Evolutionary conservation across 2,797 vertebrate species (phyloP).

Genomic region (Dicrostonyx torquatus): DNA sequence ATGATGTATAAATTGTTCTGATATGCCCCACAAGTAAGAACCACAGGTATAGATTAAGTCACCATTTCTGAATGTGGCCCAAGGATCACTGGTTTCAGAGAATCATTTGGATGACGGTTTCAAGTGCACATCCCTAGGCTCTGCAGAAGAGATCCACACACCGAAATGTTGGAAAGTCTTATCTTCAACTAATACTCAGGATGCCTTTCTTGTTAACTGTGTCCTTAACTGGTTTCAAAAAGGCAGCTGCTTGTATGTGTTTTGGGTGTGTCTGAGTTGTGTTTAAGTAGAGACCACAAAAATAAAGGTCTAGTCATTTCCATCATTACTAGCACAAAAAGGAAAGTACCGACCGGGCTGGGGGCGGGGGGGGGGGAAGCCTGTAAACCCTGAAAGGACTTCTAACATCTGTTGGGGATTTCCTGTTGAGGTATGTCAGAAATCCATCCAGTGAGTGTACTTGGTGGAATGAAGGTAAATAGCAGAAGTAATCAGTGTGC

Average conservation of each 20-base stretch:
- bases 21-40: not conserved
- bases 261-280: not conserved
- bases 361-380: not conserved
- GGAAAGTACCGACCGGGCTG: not conserved
- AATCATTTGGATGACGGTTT: not conserved
- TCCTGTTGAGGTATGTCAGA: not conserved
- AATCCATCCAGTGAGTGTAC: not conserved
- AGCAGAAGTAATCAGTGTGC: not conserved
- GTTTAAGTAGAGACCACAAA: not conserved
- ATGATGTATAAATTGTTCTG: conserved; percentile 22
- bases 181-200: not conserved
- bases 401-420: not conserved
- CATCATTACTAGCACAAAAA: not conserved
- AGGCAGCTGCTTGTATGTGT: not conserved
- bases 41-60: not conserved
- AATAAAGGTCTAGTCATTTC: not conserved
- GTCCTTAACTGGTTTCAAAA: not conserved
- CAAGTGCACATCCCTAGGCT: not conserved
- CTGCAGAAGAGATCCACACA: not conserved
- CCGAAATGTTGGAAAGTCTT: not conserved
- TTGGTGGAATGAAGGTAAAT: not conserved
- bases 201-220: not conserved
- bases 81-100: not conserved
- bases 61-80: not conserved
- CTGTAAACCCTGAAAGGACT: not conserved